These are phyloP conservation scores for Pteronotus mesoamericanus DNA, from an alignment of 2,797 vertebrate species.

Conservation along the genomic window DNA sequence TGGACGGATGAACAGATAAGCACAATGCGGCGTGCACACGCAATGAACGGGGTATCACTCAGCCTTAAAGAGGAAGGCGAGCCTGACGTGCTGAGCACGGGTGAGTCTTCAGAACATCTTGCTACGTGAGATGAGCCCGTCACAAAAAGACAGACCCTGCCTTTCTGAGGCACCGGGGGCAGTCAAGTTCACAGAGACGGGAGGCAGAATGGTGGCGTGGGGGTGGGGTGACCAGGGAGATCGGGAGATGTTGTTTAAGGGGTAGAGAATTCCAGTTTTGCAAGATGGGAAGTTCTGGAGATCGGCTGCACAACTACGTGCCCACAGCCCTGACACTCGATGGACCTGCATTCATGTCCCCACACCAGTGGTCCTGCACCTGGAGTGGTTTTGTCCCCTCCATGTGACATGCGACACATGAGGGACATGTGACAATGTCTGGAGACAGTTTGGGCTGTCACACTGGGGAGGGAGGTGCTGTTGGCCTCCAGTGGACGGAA, in stretches of 20 bases:
- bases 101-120: not conserved
- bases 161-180: accelerated
- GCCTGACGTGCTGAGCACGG: not conserved
- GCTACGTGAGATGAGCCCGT: not conserved
- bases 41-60: accelerated
- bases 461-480: accelerated
- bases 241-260: not conserved
- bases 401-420: too few species aligned
- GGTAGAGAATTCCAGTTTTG: not conserved
- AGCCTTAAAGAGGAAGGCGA: not conserved
- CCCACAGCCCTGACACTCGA: accelerated
- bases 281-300: not conserved
- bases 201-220: not conserved
- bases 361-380: not conserved
- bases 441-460: not conserved
- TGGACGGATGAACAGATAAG: accelerated
- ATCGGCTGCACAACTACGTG: accelerated
- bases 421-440: accelerated
- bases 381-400: slow-evolving; percentile 44
- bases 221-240: accelerated
- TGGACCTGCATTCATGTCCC: accelerated
- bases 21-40: accelerated
- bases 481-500: not conserved
- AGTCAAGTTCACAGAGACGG: not conserved
- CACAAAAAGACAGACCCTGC: not conserved